phyloP scores from a whole-genome alignment of 1,140 invertebrate genomes.

The Oryctes rhinoceros region DNA sequence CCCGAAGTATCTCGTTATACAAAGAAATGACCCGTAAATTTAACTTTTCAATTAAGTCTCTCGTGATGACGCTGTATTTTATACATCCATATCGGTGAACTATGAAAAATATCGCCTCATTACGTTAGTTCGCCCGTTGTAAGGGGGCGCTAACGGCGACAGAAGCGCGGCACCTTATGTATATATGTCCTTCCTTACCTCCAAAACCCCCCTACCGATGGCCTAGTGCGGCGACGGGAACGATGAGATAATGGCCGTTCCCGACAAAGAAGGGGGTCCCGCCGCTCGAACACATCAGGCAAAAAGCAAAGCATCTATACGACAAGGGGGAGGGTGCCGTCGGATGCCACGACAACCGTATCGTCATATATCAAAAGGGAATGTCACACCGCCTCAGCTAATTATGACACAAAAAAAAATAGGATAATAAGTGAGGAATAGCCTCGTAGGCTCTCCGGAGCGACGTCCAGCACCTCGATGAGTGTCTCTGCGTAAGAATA shows the following conservation, averaged over 20 bases:
- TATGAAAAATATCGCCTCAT: slow-evolving; percentile 18
- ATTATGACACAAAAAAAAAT: slow-evolving; percentile 40
- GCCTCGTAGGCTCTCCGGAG: background rate
- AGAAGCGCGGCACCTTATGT: slow-evolving; percentile 14
- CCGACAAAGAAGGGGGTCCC: slow-evolving; percentile 27
- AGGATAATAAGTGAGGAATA: slow-evolving; percentile 1
- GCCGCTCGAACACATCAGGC: background rate
- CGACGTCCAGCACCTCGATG: background rate
- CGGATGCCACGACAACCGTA: slow-evolving; percentile 39
- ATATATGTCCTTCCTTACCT: background rate
- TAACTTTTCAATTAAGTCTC: slow-evolving; percentile 27
- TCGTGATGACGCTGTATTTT: background rate
- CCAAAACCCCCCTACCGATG: background rate
- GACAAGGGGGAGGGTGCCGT: slow-evolving; percentile 31
- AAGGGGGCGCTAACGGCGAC: slow-evolving; percentile 1
- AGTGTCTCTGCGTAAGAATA: background rate
- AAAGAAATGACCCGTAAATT: slow-evolving; percentile 16
- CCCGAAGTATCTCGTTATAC: slow-evolving; percentile 1
- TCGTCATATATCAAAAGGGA: slow-evolving; percentile 38
- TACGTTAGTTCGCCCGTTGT: background rate
- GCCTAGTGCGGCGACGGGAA: background rate
- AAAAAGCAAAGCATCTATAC: background rate
- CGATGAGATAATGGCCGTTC: slow-evolving; percentile 13
- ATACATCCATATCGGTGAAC: background rate
- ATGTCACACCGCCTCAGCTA: slow-evolving; percentile 38